Evolutionary conservation across 2,113 vertebrate species (phyloP), one percentile per base, ranked within the genome.

Genomic region (Marmota flaviventris): DNA sequence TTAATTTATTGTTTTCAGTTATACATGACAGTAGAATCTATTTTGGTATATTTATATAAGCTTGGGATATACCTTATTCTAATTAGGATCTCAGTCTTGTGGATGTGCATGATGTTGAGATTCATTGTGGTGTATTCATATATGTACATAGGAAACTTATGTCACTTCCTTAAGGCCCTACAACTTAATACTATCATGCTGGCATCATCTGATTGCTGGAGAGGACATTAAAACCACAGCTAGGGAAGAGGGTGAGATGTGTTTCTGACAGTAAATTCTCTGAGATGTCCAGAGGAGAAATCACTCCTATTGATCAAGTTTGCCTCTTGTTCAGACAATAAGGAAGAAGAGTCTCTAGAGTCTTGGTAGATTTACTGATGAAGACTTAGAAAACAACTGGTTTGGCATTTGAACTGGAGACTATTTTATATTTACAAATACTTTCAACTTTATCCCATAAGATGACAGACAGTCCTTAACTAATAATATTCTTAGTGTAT

Each of bases 401-500:
- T 37, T 87, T 73, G 37, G 1, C 24, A 42, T 37, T 96, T 83
- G 16, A 45, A 9, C 37, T 70, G 8, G 14, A 89, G 78, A 92
- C 42, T 37, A 3, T 56, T 85, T 92, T 77, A 39, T 37, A 53
- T 75, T 95, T 86, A 34, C 93, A 85, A 79, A 48, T 75, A n/a
- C 77, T 89, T 87, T 45, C 45, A 85, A n/a, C 69, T 65, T 63
- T 78, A 69, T 18, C 22, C 1, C 8, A 16, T 51, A 58, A 73
- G 3, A 37, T 51, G 34, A 39, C 85, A 72, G 27, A 18, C 42
- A 34, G 42, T 93, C 27, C 56, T 63, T 61, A 24, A 45, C 7
- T 75, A 58, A 29, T 73, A 53, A n/a, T 85, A n/a, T 42, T 63
- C 29, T 51, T 79, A 14, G 6, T n/a, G 18, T 73, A 14, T 45